Evolutionary conservation across 2,888 invertebrate genomes (phyloP).

Genomic region (Odiellus spinosus): DNA sequence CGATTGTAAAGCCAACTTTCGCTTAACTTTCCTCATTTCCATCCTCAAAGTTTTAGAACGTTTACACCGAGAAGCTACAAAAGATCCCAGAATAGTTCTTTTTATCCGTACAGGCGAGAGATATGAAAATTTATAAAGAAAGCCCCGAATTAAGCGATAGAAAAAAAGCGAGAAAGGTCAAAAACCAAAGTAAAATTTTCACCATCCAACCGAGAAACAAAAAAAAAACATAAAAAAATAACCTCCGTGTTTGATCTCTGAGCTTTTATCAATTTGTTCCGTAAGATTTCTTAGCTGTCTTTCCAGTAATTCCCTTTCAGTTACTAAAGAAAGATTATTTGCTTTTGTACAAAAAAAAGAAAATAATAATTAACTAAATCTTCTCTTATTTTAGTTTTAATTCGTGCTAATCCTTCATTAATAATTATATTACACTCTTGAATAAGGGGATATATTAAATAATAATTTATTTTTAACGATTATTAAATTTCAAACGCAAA

Average conservation of each 20-base stretch:
- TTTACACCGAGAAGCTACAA: constrained; percentile 20
- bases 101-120: too few relatives aligned
- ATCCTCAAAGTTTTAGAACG: constrained; percentile 27
- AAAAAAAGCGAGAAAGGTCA: background rate
- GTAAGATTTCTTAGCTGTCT: constrained; percentile 39
- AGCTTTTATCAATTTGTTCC: constrained; percentile 44
- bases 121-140: too few relatives aligned
- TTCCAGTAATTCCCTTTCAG: constrained; percentile 22
- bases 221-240: constrained; percentile 1
- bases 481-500: too few relatives aligned
- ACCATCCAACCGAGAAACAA: background rate
- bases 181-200: background rate
- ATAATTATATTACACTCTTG: too few relatives aligned
- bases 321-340: background rate
- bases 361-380: too few relatives aligned
- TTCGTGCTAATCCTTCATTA: too few relatives aligned
- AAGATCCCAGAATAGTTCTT: constrained; percentile 1
- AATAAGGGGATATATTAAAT: too few relatives aligned
- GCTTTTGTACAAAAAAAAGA: too few relatives aligned
- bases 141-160: too few relatives aligned
- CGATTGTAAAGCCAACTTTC: constrained; percentile 20
- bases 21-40: constrained; percentile 42
- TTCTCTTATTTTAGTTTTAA: too few relatives aligned
- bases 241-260: constrained; percentile 41
- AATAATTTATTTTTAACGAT: too few relatives aligned